phyloP scores from a whole-genome alignment of 2,113 vertebrate species.

The Todiramphus chloris region DNA sequence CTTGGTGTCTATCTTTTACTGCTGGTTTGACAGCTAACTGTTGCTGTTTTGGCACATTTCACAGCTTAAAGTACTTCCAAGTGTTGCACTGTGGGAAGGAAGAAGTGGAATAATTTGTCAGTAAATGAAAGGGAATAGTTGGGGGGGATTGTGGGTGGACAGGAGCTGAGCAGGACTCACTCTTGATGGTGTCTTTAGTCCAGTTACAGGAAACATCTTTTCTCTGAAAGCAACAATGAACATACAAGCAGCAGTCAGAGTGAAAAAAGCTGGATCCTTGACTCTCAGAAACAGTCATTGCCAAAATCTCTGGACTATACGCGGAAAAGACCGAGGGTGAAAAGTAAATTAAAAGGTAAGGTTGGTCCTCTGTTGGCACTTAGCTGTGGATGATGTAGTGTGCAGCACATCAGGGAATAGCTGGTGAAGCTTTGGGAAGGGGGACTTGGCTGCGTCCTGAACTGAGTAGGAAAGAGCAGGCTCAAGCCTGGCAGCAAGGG shows the following conservation, averaged over 20 bases:
- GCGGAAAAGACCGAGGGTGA: constrained; percentile 54
- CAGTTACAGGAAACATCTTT: constrained; percentile 63
- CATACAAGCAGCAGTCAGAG: constrained; percentile 48
- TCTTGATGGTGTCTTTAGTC: neutral
- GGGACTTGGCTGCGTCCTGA: neutral
- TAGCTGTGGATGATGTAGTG: fast-evolving
- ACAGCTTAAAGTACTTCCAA: neutral
- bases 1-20: neutral
- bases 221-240: constrained; percentile 68
- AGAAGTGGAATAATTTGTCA: neutral
- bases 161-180: neutral
- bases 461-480: neutral
- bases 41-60: neutral
- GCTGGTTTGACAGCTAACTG: neutral
- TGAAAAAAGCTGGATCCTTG: constrained; percentile 68
- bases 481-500: fast-evolving
- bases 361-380: neutral
- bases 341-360: constrained; percentile 72
- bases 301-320: constrained; percentile 37
- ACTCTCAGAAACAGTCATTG: neutral
- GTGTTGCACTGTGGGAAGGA: neutral
- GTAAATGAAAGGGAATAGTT: neutral
- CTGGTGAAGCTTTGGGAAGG: neutral
- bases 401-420: neutral
- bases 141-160: neutral